Base-by-base conservation (phyloP, 2,113 vertebrate species). In the Reinhardtius hippoglossoides region DNA sequence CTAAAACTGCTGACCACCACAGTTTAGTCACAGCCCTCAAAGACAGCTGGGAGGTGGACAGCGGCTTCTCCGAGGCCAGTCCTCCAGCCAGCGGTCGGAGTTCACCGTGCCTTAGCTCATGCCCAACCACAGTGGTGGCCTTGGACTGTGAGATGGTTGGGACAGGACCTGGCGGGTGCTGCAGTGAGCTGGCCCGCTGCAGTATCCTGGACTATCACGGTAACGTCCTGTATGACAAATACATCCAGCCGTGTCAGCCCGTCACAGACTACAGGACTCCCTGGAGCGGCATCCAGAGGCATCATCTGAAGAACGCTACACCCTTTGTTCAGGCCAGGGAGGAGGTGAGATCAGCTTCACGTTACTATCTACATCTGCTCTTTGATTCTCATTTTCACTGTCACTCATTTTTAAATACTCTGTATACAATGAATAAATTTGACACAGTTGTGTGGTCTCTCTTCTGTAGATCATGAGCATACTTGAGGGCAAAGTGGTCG, bases 101-200 rank as follows among this genome's bases (percentile, higher is more conserved):
- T 46, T 93, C 59, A 0, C 93, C 92, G 2, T 83, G 57, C 23
- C 20, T 68, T 0, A 7, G 72, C 21, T 12, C 50, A 0, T 26
- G 76, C 52, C 21, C 44, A 0, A 65, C 78, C 52, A 94, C 92
- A 2, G 92, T 94, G 0, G 96, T 99, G 83, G 95, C 98, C 1
- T 71, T 99, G 4, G 98, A 99, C 93, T 99, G 98, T 12, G 98
- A 99, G 91, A 99, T 99, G 98, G 98, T 99, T 61, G 98, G 98
- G 61, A 98, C 97, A 0, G 98, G 98, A 0, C 96, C 95, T 0
- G 80, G 88, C 0, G 97, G 96, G 7, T 86, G 85, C 60, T 91
- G 86, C 74, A 97, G 95, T 0, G 97, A 97, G 90, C 80, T 99
- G 84, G 98, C 97, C 0, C 96, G 98, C 5, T 99, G 98, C 87